Conservation (phyloP, 2,113 vertebrate species). For the Colius striatus region DNA sequence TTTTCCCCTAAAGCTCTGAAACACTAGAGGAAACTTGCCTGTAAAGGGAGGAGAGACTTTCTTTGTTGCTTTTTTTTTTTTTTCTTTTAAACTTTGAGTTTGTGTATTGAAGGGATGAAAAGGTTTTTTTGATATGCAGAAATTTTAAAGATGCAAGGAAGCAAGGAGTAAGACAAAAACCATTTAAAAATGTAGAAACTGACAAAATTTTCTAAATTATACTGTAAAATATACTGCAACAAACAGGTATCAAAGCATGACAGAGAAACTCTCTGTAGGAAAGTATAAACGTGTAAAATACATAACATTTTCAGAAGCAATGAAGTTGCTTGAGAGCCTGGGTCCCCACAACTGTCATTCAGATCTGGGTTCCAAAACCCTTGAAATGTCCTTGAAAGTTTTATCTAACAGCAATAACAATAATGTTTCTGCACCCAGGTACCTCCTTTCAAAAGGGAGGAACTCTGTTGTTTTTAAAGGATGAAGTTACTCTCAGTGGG, state of each 20-base stretch:
- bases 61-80: background rate
- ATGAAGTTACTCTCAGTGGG: background rate
- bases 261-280: background rate
- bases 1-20: slow-evolving; percentile 25
- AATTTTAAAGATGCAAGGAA: background rate
- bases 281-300: background rate
- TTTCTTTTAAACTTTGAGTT: background rate
- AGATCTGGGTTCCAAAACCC: background rate
- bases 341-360: background rate
- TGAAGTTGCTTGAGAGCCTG: background rate
- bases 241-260: background rate
- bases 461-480: background rate
- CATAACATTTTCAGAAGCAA: background rate
- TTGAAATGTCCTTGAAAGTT: background rate
- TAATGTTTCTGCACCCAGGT: background rate
- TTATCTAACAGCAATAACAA: background rate
- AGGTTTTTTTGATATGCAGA: background rate
- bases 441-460: background rate
- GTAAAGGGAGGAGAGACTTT: background rate
- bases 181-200: background rate
- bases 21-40: background rate
- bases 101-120: background rate
- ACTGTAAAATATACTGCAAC: background rate
- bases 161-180: background rate
- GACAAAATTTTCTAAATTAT: background rate